Percentiles rank a stretch among this genome's conserved stretches.
phyloP scores from a whole-genome alignment of 1,140 invertebrate genomes.

The Drosophila bocki region DNA sequence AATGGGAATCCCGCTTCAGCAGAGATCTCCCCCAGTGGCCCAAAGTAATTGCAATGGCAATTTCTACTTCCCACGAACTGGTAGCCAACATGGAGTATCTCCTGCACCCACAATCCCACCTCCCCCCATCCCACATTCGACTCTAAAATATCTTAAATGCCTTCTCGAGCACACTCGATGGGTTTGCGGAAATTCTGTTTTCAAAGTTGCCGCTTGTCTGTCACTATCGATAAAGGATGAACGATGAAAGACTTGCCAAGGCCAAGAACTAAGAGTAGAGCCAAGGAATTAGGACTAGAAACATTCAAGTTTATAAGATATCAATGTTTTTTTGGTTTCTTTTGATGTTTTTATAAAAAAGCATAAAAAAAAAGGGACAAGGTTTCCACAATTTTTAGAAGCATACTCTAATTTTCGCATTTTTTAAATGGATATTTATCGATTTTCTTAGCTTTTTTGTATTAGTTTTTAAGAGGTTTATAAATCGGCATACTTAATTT shows the following conservation, averaged over 20 bases:
- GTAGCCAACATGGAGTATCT: constrained; percentile 4
- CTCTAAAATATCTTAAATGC: constrained; percentile 28
- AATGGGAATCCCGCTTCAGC: constrained; percentile 3
- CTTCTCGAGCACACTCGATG: constrained; percentile 13
- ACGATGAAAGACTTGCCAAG: background rate
- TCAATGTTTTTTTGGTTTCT: no score
- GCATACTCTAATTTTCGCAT: background rate
- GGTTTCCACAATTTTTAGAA: no score
- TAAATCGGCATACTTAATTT: no score
- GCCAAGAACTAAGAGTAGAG: no score
- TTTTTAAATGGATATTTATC: background rate
- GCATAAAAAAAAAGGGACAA: no score
- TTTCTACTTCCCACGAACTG: constrained; percentile 15
- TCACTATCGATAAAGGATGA: constrained; percentile 11
- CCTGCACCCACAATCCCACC: constrained; percentile 16
- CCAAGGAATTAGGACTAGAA: no score
- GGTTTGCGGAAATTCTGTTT: constrained; percentile 25
- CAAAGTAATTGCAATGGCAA: constrained; percentile 29
- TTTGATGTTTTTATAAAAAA: no score
- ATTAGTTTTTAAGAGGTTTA: no score
- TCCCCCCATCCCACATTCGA: background rate
- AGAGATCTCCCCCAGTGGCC: constrained; percentile 8
- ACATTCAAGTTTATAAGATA: no score
- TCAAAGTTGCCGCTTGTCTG: constrained; percentile 16
- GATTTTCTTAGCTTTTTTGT: background rate